Percentiles rank a stretch among this genome's conserved stretches.
Conservation (phyloP, 2,888 invertebrate genomes). For the Dugesia japonica region DNA sequence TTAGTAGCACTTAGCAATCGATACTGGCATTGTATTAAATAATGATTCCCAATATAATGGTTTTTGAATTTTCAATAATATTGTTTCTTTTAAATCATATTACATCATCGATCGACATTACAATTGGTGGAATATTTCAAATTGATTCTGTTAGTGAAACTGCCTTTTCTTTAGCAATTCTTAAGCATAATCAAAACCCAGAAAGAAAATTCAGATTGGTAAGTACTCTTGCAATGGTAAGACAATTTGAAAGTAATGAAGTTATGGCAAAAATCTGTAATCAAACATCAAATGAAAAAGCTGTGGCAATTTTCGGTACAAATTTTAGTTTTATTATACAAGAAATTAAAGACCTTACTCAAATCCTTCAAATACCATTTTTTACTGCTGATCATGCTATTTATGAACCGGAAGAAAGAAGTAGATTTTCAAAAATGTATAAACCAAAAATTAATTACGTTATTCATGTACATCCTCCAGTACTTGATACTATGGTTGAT, state of each 20-base stretch:
- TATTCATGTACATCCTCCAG: constrained; percentile 7
- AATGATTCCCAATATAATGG: neutral
- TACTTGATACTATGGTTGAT: constrained; percentile 9
- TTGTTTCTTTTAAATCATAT: neutral
- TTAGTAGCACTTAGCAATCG: neutral
- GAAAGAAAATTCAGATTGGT: neutral
- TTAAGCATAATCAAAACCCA: neutral
- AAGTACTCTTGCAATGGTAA: neutral
- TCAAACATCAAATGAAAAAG: constrained; percentile 11
- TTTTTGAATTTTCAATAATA: neutral
- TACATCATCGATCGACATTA: neutral
- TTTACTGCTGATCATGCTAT: constrained; percentile 7
- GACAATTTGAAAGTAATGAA: neutral
- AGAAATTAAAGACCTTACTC: constrained; percentile 35
- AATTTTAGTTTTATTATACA: constrained; percentile 34
- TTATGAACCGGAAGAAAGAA: neutral
- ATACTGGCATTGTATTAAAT: neutral
- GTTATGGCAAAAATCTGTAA: neutral
- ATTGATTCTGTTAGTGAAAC: neutral
- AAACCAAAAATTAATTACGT: constrained; percentile 33
- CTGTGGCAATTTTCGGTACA: constrained; percentile 37
- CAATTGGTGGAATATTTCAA: neutral
- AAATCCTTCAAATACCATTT: constrained; percentile 37
- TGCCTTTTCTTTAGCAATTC: neutral
- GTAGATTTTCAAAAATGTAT: neutral